Evolutionary conservation across 2,797 vertebrate species (phyloP), one percentile per base, ranked within the genome.

Genomic region (Poeciliopsis turneri): DNA sequence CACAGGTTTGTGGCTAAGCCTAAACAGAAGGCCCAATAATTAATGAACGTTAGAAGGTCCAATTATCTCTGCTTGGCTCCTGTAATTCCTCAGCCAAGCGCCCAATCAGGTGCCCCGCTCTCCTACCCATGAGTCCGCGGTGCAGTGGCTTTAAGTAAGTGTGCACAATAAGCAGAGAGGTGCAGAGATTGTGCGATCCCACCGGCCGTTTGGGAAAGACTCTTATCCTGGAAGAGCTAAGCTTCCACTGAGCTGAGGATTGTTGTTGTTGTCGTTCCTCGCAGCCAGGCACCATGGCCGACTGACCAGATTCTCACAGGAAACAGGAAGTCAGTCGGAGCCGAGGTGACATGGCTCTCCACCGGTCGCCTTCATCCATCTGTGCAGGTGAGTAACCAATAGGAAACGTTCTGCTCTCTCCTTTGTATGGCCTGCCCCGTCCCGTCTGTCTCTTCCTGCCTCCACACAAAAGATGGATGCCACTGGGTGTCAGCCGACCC

Each of bases 321-420:
- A 75, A 78, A 45, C 72, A 41, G 61, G 73, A 46, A 78, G 79
- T 70, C 75, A 28, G 80, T 69, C 68, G 33, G 76, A 72, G 80
- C 74, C 72, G 72, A 82, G 28, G 43, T 2, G 66, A 77, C 51
- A 95, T 94, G 94, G 80, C 93, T 75, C 72, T 92, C 36, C 87
- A 84, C 70, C 90, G 87, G 84, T 86, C 91, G 30, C 83, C 93
- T 61, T 92, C 92, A 77, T 91, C 91, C 1, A 79, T 88, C 81
- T 88, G 78, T 51, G 79, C 90, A 90, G 94, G 94, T 95, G 86
- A 93, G 94, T 90, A 79, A 85, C 69, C 41, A 78, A 84, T 66
- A 89, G 87, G 78, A 85, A 87, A 76, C 16, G 70, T 70, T 81
- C 43, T 53, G 33, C 70, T 30, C 76, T 77, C 30, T 82, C 80